phyloP scores from a whole-genome alignment of 2,113 vertebrate genomes.

The Balaenoptera acutorostrata region DNA sequence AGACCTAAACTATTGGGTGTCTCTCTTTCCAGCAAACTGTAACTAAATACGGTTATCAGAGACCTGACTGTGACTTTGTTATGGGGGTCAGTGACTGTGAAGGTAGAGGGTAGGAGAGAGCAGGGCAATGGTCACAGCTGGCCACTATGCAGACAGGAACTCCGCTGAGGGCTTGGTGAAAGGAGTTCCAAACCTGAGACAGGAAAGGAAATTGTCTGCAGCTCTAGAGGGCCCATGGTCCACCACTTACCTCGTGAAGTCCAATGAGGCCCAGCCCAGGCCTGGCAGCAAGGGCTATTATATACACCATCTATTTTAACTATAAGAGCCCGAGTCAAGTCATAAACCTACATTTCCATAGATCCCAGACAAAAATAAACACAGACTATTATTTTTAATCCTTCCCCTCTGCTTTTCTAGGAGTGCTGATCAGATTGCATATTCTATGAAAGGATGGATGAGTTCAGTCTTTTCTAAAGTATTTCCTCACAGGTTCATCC shows the following conservation, averaged over 20 bases:
- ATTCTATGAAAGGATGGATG: constrained; percentile 66
- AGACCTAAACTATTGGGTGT: background rate
- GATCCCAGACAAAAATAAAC: constrained; percentile 83
- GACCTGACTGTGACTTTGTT: background rate
- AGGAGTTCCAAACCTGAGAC: background rate
- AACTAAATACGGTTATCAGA: background rate
- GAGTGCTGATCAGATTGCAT: constrained; percentile 76
- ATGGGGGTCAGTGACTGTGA: background rate
- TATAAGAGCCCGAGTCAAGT: constrained; percentile 62
- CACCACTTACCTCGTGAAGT: background rate
- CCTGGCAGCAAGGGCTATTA: constrained; percentile 14
- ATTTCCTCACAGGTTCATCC: constrained; percentile 63
- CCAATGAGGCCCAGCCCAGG: background rate
- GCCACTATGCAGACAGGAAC: background rate
- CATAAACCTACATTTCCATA: constrained; percentile 78
- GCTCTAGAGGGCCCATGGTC: background rate
- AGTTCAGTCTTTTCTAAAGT: constrained; percentile 65
- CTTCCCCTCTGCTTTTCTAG: constrained; percentile 56
- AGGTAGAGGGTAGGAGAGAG: fast-evolving
- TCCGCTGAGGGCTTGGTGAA: background rate
- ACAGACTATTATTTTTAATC: constrained; percentile 76
- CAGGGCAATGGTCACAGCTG: background rate
- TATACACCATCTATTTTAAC: constrained; percentile 40
- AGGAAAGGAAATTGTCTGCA: background rate
- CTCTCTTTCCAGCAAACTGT: background rate